Conservation (phyloP, 2,888 invertebrate genomes). For the Tinea pellionella region DNA sequence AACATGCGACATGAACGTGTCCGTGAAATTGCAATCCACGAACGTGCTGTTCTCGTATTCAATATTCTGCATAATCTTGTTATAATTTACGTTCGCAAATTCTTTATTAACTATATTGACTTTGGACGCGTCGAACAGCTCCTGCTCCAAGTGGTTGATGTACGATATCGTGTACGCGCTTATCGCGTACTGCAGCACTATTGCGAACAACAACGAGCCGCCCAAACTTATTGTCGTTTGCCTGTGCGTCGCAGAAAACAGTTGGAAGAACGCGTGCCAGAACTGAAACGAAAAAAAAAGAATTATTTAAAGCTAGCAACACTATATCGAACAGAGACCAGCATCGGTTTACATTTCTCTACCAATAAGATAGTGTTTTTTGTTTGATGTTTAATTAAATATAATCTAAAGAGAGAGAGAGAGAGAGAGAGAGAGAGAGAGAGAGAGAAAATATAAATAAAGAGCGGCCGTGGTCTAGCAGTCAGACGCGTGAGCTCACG, state of each 20-base stretch:
- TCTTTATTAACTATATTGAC: conserved; percentile 36
- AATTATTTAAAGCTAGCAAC: background rate
- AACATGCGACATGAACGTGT: conserved; percentile 78
- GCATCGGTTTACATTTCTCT: too few species aligned
- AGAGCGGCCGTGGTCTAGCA: too few species aligned
- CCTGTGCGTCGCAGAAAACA: conserved; percentile 73
- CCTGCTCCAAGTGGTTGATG: conserved; percentile 50
- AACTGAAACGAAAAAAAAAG: conserved; percentile 57
- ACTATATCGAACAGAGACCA: too few species aligned
- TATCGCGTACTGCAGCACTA: conserved; percentile 66
- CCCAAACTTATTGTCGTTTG: conserved; percentile 73
- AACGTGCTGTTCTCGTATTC: conserved; percentile 72
- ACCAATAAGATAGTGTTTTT: too few species aligned
- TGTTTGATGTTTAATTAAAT: too few species aligned
- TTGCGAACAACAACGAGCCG: conserved; percentile 65
- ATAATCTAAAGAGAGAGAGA: too few species aligned
- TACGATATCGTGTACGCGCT: conserved; percentile 64
- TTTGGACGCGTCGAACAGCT: conserved; percentile 35
- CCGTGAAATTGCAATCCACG: conserved; percentile 73
- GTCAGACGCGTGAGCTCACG: too few species aligned
- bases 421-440: too few species aligned
- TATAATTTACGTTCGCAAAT: conserved; percentile 58
- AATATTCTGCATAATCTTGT: conserved; percentile 71
- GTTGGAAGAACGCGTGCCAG: conserved; percentile 75
- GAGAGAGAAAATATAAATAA: too few species aligned